Conservation (phyloP, 1,140 invertebrate genomes). For the Theocolax elegans region DNA sequence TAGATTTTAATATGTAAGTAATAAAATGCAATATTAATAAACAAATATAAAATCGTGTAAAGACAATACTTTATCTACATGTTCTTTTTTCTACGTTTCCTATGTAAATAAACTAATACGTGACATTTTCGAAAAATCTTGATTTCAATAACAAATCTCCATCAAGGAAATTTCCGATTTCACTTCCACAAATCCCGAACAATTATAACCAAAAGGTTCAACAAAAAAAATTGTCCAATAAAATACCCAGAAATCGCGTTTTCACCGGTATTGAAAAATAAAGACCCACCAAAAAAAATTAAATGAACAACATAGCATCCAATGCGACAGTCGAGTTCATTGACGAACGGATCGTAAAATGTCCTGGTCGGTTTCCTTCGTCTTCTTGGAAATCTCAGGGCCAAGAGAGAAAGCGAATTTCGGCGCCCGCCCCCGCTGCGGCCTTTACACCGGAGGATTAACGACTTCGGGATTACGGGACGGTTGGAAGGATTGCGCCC, state of each 20-base stretch:
- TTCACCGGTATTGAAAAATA: neutral
- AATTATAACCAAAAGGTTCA: slow-evolving; percentile 5
- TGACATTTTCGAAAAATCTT: no score
- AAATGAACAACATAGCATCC: slow-evolving; percentile 44
- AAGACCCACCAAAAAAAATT: no score
- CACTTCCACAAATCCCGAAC: neutral
- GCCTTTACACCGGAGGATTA: neutral
- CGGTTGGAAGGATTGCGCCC: slow-evolving; percentile 38
- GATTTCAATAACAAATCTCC: no score
- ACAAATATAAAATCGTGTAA: no score
- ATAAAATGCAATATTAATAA: no score
- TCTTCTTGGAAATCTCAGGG: slow-evolving; percentile 50
- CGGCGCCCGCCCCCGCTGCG: slow-evolving; percentile 29
- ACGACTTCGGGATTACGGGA: slow-evolving; percentile 22
- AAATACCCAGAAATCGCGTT: neutral
- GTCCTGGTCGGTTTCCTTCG: neutral
- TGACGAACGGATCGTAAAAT: slow-evolving; percentile 56
- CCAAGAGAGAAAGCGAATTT: slow-evolving; percentile 50
- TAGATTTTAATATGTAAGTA: no score
- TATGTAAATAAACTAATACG: no score
- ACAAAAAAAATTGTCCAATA: neutral
- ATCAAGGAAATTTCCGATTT: no score
- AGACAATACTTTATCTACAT: no score
- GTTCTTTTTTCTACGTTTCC: no score
- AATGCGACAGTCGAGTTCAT: slow-evolving; percentile 48